Conservation (phyloP, 2,113 vertebrate genomes). For the Zosterops borbonicus region DNA sequence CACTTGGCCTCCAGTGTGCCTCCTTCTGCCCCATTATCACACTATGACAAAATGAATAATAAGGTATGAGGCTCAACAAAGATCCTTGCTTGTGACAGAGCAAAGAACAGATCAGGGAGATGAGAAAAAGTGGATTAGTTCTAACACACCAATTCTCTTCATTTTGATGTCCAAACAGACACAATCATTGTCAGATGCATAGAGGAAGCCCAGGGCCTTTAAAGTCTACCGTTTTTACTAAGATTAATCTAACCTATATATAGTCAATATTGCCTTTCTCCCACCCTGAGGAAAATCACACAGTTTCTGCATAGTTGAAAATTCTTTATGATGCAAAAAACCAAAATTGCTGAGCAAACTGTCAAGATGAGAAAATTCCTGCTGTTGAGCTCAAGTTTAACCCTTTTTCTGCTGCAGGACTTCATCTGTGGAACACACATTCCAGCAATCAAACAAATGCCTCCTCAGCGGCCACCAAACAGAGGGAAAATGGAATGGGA, state of each 20-base stretch:
- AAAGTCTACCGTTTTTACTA: background rate
- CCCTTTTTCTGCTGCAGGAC: background rate
- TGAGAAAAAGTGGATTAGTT: background rate
- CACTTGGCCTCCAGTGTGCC: background rate
- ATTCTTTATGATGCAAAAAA: background rate
- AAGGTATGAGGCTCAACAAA: background rate
- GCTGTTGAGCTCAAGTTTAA: background rate
- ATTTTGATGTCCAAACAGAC: background rate
- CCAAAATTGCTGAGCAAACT: background rate
- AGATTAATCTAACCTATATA: background rate
- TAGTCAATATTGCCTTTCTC: background rate
- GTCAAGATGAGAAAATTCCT: background rate
- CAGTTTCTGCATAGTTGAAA: background rate
- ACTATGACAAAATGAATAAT: background rate
- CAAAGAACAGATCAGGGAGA: background rate
- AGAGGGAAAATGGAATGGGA: background rate
- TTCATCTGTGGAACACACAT: background rate
- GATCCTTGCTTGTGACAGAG: background rate
- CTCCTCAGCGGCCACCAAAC: background rate
- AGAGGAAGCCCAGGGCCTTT: background rate
- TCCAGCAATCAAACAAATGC: background rate
- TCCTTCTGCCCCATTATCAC: background rate
- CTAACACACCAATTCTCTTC: background rate
- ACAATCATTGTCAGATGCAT: background rate
- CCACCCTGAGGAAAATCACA: background rate